A percentile compares a stretch with the other conserved stretches of the same genome.
Evolutionary conservation across 2,888 invertebrate genomes (phyloP).

Genomic region (Leptinotarsa haldemani): DNA sequence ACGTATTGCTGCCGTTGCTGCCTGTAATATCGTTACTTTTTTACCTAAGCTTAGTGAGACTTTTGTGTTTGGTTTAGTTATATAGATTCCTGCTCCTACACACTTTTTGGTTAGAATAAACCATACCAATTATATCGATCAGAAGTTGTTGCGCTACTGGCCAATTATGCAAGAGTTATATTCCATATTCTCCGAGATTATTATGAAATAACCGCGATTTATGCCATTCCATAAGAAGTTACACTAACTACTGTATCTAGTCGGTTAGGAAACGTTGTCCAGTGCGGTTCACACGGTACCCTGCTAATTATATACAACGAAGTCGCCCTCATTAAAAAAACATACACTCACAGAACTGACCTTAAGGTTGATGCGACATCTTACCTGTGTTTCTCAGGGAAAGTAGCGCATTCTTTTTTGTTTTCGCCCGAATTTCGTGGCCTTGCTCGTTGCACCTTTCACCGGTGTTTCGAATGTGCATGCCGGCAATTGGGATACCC

Average conservation of each 20-base stretch:
- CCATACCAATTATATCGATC: not conserved
- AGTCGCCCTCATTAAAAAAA: constrained; percentile 37
- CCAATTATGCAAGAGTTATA: constrained; percentile 15
- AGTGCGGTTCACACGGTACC: constrained; percentile 39
- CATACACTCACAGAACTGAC: constrained; percentile 31
- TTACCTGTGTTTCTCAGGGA: constrained; percentile 18
- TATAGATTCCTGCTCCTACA: no score
- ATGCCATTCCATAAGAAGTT: constrained; percentile 10
- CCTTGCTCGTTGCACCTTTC: constrained; percentile 18
- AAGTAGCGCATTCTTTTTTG: constrained; percentile 20
- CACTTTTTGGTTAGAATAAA: not conserved
- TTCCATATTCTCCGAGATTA: constrained; percentile 11
- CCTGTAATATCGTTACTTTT: no score
- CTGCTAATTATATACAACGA: constrained; percentile 36
- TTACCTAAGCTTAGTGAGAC: no score
- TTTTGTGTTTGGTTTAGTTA: no score
- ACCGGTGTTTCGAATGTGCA: constrained; percentile 19
- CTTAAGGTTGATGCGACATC: constrained; percentile 32
- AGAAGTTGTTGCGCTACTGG: not conserved
- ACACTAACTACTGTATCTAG: constrained; percentile 4
- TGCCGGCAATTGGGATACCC: constrained; percentile 23
- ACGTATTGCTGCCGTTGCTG: no score
- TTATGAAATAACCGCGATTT: constrained; percentile 16
- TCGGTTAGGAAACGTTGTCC: constrained; percentile 28
- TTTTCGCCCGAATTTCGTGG: constrained; percentile 13